These are phyloP conservation scores for Melanotaenia maccullochi DNA, from an alignment of 2,797 vertebrate species.

Conservation along the genomic window DNA sequence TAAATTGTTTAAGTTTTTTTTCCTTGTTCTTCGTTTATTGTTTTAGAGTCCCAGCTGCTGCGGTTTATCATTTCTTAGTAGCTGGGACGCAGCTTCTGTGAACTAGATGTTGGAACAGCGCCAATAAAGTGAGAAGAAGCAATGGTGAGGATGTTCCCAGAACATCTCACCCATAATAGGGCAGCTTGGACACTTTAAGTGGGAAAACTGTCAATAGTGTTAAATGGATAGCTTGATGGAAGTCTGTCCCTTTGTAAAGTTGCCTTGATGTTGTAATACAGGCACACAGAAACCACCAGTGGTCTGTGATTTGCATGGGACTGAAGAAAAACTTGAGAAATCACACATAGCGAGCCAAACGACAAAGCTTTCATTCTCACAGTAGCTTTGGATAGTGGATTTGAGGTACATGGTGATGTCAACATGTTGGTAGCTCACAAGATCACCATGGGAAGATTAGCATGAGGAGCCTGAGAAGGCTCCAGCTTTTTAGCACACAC, in stretches of 20 bases:
- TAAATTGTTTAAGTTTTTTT: neutral
- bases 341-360: constrained; percentile 46
- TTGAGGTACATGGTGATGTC: constrained; percentile 46
- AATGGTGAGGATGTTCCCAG: neutral
- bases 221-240: neutral
- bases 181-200: neutral
- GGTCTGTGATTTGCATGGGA: constrained; percentile 47
- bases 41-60: neutral
- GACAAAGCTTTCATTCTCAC: constrained; percentile 70
- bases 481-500: constrained; percentile 39
- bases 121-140: neutral
- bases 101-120: constrained; percentile 8
- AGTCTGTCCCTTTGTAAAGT: constrained; percentile 26
- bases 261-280: constrained; percentile 28
- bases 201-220: constrained; percentile 9
- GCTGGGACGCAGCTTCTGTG: neutral
- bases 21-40: neutral
- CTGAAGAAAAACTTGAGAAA: constrained; percentile 29
- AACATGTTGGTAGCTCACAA: constrained; percentile 42
- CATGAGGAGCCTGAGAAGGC: constrained; percentile 69
- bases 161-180: constrained; percentile 1
- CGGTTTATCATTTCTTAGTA: neutral
- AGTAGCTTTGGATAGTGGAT: constrained; percentile 33
- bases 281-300: constrained; percentile 24
- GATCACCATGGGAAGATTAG: constrained; percentile 70